A percentile compares a stretch with the other conserved stretches of the same genome.
phyloP scores from a whole-genome alignment of 1,140 invertebrate genomes.

The Temnothorax curvispinosus region DNA sequence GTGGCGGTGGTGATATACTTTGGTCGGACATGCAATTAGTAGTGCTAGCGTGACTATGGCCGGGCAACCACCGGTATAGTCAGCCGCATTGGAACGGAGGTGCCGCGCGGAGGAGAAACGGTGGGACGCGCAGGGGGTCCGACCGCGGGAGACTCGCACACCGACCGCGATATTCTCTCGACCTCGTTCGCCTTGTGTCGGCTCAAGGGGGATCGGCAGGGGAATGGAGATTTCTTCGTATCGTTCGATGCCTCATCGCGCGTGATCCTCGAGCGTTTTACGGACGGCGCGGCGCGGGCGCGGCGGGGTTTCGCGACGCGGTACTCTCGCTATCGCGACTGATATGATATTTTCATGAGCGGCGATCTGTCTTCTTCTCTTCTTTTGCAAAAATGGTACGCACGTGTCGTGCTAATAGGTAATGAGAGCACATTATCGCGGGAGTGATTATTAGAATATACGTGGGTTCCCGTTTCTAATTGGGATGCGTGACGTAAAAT shows the following conservation, averaged over 20 bases:
- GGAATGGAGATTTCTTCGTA: slow-evolving; percentile 61
- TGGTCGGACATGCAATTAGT: slow-evolving; percentile 83
- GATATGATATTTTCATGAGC: slow-evolving; percentile 3
- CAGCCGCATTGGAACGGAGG: slow-evolving; percentile 46
- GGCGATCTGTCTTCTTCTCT: neutral
- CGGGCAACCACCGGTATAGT: slow-evolving; percentile 59
- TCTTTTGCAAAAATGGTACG: neutral
- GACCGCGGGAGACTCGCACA: slow-evolving; percentile 46
- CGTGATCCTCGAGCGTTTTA: slow-evolving; percentile 7
- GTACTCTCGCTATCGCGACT: neutral
- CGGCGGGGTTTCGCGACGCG: no score
- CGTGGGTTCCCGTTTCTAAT: neutral
- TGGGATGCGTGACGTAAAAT: neutral
- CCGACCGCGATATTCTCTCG: slow-evolving; percentile 66
- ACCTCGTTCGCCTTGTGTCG: slow-evolving; percentile 54
- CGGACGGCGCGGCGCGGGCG: neutral
- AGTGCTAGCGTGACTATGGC: slow-evolving; percentile 80
- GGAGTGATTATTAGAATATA: slow-evolving; percentile 11
- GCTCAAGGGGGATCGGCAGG: neutral
- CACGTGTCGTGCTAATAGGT: neutral
- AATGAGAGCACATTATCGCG: neutral
- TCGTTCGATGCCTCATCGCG: slow-evolving; percentile 36
- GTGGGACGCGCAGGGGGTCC: slow-evolving; percentile 19
- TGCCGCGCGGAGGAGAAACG: neutral
- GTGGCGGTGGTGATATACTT: slow-evolving; percentile 80